Percentiles rank a stretch among this genome's conserved stretches.
Conservation (phyloP, 1,140 invertebrate genomes). For the Leptoteleia sp. region DNA sequence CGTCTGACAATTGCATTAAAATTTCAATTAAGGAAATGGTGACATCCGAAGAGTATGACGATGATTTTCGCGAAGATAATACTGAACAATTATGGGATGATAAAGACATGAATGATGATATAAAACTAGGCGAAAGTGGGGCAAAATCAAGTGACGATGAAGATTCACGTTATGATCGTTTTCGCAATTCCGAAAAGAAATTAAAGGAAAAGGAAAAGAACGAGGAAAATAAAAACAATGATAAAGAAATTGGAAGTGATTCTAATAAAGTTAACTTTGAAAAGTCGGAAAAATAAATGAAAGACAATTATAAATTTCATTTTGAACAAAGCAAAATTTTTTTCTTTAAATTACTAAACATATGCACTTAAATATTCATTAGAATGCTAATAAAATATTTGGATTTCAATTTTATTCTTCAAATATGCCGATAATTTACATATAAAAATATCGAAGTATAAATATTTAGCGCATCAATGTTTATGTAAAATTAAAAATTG, state of each 20-base stretch:
- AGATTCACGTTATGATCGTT: conserved; percentile 83
- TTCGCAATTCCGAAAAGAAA: conserved; percentile 81
- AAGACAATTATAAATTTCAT: conserved; percentile 8
- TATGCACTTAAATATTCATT: no score
- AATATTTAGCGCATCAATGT: no score
- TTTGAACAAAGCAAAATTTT: conserved; percentile 7
- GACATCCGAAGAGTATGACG: conserved; percentile 80
- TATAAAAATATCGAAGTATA: no score
- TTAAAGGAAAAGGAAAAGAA: conserved; percentile 74
- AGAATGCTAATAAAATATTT: no score
- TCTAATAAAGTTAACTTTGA: no score
- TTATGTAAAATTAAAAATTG: no score
- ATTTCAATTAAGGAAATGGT: conserved; percentile 46
- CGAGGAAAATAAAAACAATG: conserved; percentile 69
- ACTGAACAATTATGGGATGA: conserved; percentile 88
- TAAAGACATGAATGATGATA: conserved; percentile 87
- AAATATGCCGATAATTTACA: no score
- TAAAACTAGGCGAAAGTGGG: conserved; percentile 83
- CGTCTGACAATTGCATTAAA: conserved; percentile 39
- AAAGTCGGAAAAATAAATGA: conserved; percentile 64
- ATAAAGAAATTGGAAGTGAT: conserved; percentile 63
- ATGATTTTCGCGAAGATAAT: conserved; percentile 79
- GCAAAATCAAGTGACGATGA: conserved; percentile 86
- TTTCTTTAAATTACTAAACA: no score
- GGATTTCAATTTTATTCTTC: no score